Evolutionary conservation across 2,888 invertebrate species (phyloP).

Genomic region (Lissonota sp.): DNA sequence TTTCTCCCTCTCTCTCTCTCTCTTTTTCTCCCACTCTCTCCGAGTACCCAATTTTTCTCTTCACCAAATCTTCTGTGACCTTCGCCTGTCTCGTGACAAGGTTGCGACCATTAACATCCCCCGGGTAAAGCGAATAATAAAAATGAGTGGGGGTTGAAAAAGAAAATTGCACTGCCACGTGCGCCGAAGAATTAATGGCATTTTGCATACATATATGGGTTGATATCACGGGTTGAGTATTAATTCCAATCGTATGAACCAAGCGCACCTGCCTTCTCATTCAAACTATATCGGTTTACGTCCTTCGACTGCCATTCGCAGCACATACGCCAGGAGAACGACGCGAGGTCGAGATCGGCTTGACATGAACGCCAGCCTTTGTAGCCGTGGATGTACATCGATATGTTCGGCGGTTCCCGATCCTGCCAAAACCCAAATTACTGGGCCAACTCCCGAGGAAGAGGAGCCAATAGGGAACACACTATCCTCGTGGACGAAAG

Average conservation of each 20-base stretch:
- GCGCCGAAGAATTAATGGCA: constrained; percentile 4
- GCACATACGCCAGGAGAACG: background rate
- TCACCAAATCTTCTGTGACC: background rate
- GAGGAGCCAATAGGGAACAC: constrained; percentile 28
- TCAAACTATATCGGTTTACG: constrained; percentile 18
- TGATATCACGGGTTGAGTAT: constrained; percentile 22
- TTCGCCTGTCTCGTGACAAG: constrained; percentile 34
- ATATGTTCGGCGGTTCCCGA: background rate
- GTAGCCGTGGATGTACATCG: background rate
- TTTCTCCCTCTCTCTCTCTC: background rate
- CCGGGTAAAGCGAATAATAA: constrained; percentile 36
- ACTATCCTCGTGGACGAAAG: constrained; percentile 14
- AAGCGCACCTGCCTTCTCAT: constrained; percentile 36
- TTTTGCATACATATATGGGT: constrained; percentile 14
- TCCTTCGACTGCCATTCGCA: constrained; percentile 57
- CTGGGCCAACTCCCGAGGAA: constrained; percentile 23
- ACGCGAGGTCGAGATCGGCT: constrained; percentile 32
- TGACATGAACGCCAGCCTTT: background rate
- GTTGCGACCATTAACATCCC: constrained; percentile 24
- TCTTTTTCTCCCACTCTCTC: constrained; percentile 22
- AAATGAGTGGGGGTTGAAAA: constrained; percentile 24
- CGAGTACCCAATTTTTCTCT: too few species aligned
- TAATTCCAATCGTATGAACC: constrained; percentile 38
- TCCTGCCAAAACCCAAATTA: constrained; percentile 25
- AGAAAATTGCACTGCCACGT: constrained; percentile 13